Evolutionary conservation across 2,888 invertebrate genomes (phyloP), one percentile per base, ranked within the genome.

Genomic region (Drosophila villosipedis): DNA sequence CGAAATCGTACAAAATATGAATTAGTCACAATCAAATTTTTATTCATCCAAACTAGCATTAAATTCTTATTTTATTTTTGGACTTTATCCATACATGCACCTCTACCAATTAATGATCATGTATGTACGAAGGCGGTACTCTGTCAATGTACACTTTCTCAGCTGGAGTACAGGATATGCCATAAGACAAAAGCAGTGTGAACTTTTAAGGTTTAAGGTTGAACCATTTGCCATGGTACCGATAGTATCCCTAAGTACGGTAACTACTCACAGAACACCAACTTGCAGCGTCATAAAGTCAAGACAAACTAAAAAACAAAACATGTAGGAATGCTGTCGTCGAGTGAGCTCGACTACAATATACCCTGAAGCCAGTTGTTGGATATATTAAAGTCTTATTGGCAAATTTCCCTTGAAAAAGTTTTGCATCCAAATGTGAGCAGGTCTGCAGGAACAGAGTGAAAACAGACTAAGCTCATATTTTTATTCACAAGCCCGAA

Each of bases 221-320:
- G 37, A 43, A 39, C 57, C 60, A 61, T 63, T 54, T 30, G 31
- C 33, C 52, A 33, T 19, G 49, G 31, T 49, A 58, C 22, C 28
- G 35, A 43, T 31, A 35, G 64, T 35, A 31, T 59, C 37, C 41
- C 35, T 52, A 61, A 50, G 60, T 59, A 59, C 71, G 55, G 64
- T 62, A 54, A 59, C 65, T 47, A 73, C 57, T 66, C 68, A 53
- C 65, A 68, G 31, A 39, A 41, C 69, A 75, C 54, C 87, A 86
- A 86, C 84, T 84, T 84, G 84, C 70, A 73, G 71, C 69, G 74
- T 67, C 70, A 80, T 84, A 84, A 84, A 86, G 43, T 67, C 81
- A 70, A 80, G 68, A 71, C 57, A 78, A 77, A 80, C 87, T 73
- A 73, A 74, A 84, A 80, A 84, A 68, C 83, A 65, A 62, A 50